Percentiles rank a stretch among this genome's conserved stretches.
Conservation (phyloP, 2,888 invertebrate species). For the Brachypalpus laphriformis region DNA sequence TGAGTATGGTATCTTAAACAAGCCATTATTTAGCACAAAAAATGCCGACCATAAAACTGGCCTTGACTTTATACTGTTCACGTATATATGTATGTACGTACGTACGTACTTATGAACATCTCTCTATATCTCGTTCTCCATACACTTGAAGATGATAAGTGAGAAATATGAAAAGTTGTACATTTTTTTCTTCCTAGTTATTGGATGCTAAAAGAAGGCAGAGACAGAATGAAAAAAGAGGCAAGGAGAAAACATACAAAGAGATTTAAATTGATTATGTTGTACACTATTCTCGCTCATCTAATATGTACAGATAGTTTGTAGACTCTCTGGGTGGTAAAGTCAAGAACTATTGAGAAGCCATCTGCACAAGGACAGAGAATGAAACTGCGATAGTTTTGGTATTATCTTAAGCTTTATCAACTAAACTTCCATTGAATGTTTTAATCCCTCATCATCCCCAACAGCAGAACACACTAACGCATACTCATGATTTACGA, state of each 20-base stretch:
- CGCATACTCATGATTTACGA: too few species aligned
- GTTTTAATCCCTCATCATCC: too few species aligned
- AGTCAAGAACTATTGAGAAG: background rate
- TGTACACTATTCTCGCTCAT: background rate
- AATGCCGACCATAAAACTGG: conserved; percentile 57
- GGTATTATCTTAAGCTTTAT: too few species aligned
- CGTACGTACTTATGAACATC: background rate
- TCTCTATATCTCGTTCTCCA: conserved; percentile 6
- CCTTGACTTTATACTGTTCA: conserved; percentile 65
- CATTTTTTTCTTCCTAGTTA: conserved; percentile 2
- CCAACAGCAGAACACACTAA: too few species aligned
- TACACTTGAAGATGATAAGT: conserved; percentile 46
- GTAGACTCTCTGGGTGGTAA: too few species aligned
- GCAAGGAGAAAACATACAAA: background rate
- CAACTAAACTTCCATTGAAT: too few species aligned
- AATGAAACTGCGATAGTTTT: too few species aligned
- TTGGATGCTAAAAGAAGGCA: background rate
- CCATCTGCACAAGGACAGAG: too few species aligned
- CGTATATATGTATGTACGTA: background rate
- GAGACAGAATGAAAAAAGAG: background rate
- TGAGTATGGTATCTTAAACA: conserved; percentile 51
- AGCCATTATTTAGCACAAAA: conserved; percentile 43
- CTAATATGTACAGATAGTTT: too few species aligned
- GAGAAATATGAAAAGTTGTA: conserved; percentile 40
- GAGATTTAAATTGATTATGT: background rate